Evolutionary conservation across 1,140 invertebrate species (phyloP).

Genomic region (Drosophila busckii): DNA sequence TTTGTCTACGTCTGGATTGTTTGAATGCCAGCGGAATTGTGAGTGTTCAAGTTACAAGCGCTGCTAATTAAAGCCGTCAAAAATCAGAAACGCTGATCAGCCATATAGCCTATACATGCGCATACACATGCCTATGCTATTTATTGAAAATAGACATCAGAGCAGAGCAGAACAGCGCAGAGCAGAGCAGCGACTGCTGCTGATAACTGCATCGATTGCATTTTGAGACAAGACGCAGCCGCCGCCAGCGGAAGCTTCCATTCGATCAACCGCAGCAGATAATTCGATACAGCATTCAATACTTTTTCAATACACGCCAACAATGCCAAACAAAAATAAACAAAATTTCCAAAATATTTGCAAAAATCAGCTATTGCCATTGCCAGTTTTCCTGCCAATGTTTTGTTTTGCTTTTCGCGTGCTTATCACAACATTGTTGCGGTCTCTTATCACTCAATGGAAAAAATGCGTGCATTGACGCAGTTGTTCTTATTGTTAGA

Average conservation of each 20-base stretch:
- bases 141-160: conserved; percentile 6
- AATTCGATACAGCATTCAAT: conserved; percentile 19
- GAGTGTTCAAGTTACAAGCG: conserved; percentile 63
- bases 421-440: conserved; percentile 27
- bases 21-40: conserved; percentile 68
- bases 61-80: conserved; percentile 67
- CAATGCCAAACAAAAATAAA: conserved; percentile 6
- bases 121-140: conserved; percentile 14
- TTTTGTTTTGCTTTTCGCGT: neutral
- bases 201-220: conserved; percentile 35
- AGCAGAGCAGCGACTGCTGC: conserved; percentile 20
- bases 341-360: neutral
- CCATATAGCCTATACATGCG: conserved; percentile 1
- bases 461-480: conserved; percentile 72
- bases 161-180: too few species aligned
- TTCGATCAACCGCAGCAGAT: conserved; percentile 18
- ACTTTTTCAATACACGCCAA: too few species aligned
- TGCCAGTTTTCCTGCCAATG: neutral
- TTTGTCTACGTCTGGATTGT: conserved; percentile 70
- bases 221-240: conserved; percentile 11
- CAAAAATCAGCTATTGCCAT: neutral
- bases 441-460: conserved; percentile 11
- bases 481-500: conserved; percentile 56
- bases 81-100: conserved; percentile 25
- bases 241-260: conserved; percentile 21